phyloP scores from a whole-genome alignment of 2,888 invertebrate genomes.

The Elmis aenea region DNA sequence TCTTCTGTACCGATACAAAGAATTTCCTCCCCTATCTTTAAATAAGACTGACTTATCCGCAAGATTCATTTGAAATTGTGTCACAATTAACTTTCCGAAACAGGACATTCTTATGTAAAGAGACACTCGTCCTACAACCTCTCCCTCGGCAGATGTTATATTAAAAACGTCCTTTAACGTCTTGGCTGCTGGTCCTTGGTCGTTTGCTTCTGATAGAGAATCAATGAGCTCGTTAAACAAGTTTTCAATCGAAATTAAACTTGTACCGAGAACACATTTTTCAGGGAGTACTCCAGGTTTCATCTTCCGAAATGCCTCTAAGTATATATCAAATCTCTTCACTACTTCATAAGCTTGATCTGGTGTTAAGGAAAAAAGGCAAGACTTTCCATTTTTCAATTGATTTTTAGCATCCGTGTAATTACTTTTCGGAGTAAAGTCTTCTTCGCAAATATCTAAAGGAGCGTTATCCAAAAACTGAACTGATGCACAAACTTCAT shows the following conservation, averaged over 20 bases:
- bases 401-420: conserved; percentile 38
- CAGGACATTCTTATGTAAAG: conserved; percentile 61
- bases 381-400: conserved; percentile 62
- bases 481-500: conserved; percentile 55
- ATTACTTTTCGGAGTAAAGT: conserved; percentile 38
- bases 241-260: conserved; percentile 55
- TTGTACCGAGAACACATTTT: conserved; percentile 55
- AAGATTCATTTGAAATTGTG: conserved; percentile 56
- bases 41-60: conserved; percentile 46
- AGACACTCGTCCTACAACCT: conserved; percentile 53
- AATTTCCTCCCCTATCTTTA: conserved; percentile 44
- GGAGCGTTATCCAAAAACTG: conserved; percentile 55
- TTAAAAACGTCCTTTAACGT: conserved; percentile 58
- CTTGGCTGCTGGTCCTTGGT: conserved; percentile 51
- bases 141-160: conserved; percentile 49
- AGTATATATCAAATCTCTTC: conserved; percentile 52
- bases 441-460: conserved; percentile 60
- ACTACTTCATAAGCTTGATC: conserved; percentile 50
- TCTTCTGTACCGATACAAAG: conserved; percentile 43
- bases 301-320: conserved; percentile 56
- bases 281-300: conserved; percentile 59
- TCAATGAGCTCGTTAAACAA: conserved; percentile 55
- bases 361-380: conserved; percentile 58
- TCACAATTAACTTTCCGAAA: conserved; percentile 61
- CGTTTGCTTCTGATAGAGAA: conserved; percentile 39